phyloP scores from a whole-genome alignment of 1,140 invertebrate species.

The Ceratina japonica region DNA sequence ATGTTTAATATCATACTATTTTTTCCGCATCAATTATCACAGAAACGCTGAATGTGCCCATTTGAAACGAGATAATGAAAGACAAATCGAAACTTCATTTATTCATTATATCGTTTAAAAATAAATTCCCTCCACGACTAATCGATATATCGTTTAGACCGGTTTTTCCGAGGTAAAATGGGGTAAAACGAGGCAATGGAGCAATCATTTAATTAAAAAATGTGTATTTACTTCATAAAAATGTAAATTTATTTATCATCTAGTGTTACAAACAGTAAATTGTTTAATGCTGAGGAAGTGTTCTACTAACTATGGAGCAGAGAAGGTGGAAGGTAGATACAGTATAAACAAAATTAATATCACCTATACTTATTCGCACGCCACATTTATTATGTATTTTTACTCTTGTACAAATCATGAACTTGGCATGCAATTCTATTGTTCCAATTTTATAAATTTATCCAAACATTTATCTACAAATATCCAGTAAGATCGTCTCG shows the following conservation, averaged over 20 bases:
- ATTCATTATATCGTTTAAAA: not conserved
- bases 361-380: not conserved
- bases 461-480: slow-evolving; percentile 16
- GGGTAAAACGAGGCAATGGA: not conserved
- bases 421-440: not conserved
- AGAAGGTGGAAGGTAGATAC: not conserved
- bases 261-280: not conserved
- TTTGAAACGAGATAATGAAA: not conserved
- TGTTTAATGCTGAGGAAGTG: not conserved
- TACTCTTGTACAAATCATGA: not conserved
- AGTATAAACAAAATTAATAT: slow-evolving; percentile 13
- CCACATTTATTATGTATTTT: not conserved
- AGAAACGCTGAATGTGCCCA: not conserved
- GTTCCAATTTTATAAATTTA: not conserved
- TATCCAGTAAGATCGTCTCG: not conserved
- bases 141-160: not conserved
- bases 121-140: not conserved
- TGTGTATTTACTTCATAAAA: not conserved
- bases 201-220: not conserved
- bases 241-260: slow-evolving; percentile 25
- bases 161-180: not conserved
- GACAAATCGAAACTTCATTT: not conserved
- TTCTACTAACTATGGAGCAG: not conserved
- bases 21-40: not conserved
- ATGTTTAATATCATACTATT: too few species aligned